Conservation (phyloP, 2,888 invertebrate species). For the Lepas anatifera region DNA sequence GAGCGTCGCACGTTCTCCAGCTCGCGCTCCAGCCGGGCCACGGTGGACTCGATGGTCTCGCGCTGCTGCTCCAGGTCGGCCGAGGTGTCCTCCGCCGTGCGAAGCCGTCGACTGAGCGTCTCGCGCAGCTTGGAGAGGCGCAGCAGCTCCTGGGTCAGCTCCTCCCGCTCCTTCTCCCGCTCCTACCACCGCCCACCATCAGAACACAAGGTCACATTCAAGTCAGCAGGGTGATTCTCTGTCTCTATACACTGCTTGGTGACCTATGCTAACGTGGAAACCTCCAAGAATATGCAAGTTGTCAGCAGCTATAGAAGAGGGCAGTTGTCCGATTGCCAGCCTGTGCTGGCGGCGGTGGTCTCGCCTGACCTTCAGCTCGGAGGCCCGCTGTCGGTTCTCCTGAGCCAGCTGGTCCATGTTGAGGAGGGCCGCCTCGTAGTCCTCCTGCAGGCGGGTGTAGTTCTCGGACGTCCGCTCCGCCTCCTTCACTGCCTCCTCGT, state of each 20-base stretch:
- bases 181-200: not conserved
- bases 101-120: constrained; percentile 41
- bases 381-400: constrained; percentile 21
- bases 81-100: constrained; percentile 46
- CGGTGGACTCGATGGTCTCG: constrained; percentile 27
- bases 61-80: constrained; percentile 51
- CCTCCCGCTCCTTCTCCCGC: not conserved
- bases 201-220: no score
- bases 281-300: no score
- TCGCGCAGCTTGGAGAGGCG: constrained; percentile 30
- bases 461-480: not conserved
- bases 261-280: no score
- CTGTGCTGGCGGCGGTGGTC: no score
- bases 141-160: constrained; percentile 30
- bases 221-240: no score
- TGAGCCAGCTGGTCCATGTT: constrained; percentile 23
- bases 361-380: not conserved
- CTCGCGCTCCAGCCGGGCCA: constrained; percentile 13
- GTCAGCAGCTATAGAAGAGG: no score
- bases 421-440: constrained; percentile 2
- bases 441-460: not conserved
- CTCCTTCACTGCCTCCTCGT: not conserved
- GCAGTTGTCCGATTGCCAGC: no score
- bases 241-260: no score
- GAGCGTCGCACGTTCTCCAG: constrained; percentile 37